phyloP scores from a whole-genome alignment of 2,888 invertebrate genomes.

The Neuroscelio doddi region DNA sequence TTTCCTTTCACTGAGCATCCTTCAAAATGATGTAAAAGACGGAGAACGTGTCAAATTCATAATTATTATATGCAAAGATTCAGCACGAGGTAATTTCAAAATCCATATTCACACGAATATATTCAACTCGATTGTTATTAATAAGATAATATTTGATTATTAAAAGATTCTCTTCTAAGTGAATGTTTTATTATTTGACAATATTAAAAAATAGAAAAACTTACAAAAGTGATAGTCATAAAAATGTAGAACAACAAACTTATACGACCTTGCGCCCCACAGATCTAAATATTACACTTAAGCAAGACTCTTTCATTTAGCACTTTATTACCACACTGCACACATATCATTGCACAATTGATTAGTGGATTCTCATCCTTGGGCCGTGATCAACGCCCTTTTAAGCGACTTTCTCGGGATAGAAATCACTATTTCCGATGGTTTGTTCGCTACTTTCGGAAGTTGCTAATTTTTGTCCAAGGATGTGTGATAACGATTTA shows the following conservation, averaged over 20 bases:
- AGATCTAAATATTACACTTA: constrained; percentile 8
- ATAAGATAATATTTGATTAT: too few species aligned
- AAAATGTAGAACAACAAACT: too few species aligned
- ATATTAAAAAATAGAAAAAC: too few species aligned
- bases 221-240: too few species aligned
- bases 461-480: constrained; percentile 27
- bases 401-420: not conserved
- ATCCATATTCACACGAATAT: too few species aligned
- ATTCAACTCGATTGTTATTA: too few species aligned
- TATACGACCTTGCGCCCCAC: not conserved
- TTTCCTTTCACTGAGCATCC: constrained; percentile 60
- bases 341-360: constrained; percentile 4
- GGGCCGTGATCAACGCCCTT: not conserved
- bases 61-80: too few species aligned
- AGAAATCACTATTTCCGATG: too few species aligned
- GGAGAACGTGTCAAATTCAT: too few species aligned
- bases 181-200: too few species aligned
- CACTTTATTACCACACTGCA: constrained; percentile 4
- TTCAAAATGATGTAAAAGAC: constrained; percentile 42
- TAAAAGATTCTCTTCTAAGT: too few species aligned
- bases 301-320: constrained; percentile 8
- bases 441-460: constrained; percentile 15
- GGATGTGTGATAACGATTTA: constrained; percentile 15
- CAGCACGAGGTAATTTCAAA: too few species aligned
- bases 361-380: constrained; percentile 7